Percentiles rank a stretch among this genome's conserved stretches.
Conservation (phyloP, 2,797 vertebrate species). For the Crocodylus rhombifer region DNA sequence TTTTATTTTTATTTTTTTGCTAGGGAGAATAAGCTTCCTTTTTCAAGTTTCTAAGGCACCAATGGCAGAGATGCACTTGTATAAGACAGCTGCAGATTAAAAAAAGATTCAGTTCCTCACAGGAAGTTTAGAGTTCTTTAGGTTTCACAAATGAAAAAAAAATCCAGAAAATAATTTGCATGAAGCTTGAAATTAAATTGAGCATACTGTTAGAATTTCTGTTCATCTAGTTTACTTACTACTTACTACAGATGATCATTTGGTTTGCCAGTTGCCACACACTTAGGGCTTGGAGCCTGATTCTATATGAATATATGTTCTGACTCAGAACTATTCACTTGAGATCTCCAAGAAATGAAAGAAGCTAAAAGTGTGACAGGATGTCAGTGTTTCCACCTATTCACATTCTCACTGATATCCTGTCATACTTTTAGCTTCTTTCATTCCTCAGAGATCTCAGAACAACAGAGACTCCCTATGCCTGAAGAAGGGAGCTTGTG, state of each 20-base stretch:
- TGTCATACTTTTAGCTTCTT: too few species aligned
- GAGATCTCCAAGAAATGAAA: too few species aligned
- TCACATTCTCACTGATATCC: too few species aligned
- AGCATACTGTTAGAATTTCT: slow-evolving; percentile 11
- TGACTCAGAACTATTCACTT: neutral
- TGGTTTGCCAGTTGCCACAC: neutral
- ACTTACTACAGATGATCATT: neutral
- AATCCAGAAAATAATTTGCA: neutral
- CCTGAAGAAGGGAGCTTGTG: too few species aligned
- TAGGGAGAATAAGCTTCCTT: neutral
- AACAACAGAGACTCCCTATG: too few species aligned
- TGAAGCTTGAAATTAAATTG: slow-evolving; percentile 38
- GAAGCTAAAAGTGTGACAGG: too few species aligned
- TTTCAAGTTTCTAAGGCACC: slow-evolving; percentile 31
- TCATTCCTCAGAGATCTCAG: too few species aligned
- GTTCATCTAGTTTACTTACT: neutral
- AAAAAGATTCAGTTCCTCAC: neutral
- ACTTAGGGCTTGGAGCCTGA: too few species aligned
- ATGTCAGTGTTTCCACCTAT: too few species aligned
- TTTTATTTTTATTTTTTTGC: neutral
- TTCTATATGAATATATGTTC: neutral
- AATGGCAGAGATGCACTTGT: neutral
- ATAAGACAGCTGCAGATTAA: neutral
- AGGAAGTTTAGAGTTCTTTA: neutral
- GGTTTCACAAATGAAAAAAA: neutral